A percentile compares a stretch with the other conserved stretches of the same genome.
phyloP scores from a whole-genome alignment of 2,888 invertebrate genomes.

The Copidosoma aretas region DNA sequence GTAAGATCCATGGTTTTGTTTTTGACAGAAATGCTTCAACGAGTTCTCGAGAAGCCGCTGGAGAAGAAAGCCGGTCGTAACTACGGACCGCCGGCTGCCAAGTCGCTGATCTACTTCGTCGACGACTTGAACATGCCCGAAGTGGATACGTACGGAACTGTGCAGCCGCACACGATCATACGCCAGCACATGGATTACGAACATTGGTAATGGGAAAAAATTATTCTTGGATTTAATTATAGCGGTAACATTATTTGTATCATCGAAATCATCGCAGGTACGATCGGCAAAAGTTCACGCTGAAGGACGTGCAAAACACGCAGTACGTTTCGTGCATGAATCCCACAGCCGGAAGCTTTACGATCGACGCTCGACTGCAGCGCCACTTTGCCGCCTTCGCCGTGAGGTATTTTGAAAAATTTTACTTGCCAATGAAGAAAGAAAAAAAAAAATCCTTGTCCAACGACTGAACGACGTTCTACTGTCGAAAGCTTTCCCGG shows the following conservation, averaged over 20 bases:
- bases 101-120: conserved; percentile 90
- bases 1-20: neutral
- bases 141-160: conserved; percentile 92
- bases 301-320: conserved; percentile 91
- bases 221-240: conserved; percentile 1
- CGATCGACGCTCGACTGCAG: conserved; percentile 89
- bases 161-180: conserved; percentile 92
- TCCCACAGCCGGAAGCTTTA: conserved; percentile 94
- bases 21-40: conserved; percentile 79
- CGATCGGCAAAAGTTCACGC: conserved; percentile 81
- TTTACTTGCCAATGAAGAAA: neutral
- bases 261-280: conserved; percentile 68
- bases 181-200: conserved; percentile 92
- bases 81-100: conserved; percentile 92
- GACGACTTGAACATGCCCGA: conserved; percentile 98
- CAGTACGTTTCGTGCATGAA: conserved; percentile 97
- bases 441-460: neutral
- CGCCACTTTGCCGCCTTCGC: conserved; percentile 87
- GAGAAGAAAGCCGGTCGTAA: conserved; percentile 95
- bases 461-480: no score
- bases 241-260: neutral
- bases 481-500: conserved; percentile 76
- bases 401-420: conserved; percentile 68
- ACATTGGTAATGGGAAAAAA: conserved; percentile 74
- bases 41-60: conserved; percentile 85